Base-by-base conservation (phyloP, 2,113 vertebrate genomes). In the Peromyscus polionotus region DNA sequence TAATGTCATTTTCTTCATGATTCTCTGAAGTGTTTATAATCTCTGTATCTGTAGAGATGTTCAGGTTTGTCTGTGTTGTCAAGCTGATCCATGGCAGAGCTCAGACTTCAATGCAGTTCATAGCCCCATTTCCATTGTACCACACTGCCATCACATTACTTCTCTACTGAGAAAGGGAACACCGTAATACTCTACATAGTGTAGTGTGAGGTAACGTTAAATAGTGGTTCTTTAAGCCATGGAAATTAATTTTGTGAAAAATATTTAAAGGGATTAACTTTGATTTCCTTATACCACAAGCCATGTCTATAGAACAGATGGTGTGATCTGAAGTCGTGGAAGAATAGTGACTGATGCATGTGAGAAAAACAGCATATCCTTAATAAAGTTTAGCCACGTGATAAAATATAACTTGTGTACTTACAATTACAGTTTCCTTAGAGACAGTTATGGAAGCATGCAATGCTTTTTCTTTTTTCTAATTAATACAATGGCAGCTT, bases 271-370 rank as follows among this genome's bases (percentile, higher is more conserved):
- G 87, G 33, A 83, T 42, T 97, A 68, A 92, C 31, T 67, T 48
- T 91, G 10, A 86, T 28, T 94, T 94, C 28, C 13, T 77, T 22
- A 42, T 54, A 61, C 76, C 28, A 39, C 39, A 95, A 36, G 22
- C 86, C 3, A 10, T 83, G 31, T 88, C 67, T 54, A 8, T 83
- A 31, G 70, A 10, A 70, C 67, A 75, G 81, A 94, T 67, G 22
- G 83, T 95, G 4, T 93, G 39, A 83, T 68, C 5, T 61, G 48
- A 96, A 54, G 79, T 95, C 42, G 89, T 73, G 12, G 42, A 91
- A 93, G 26, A 61, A 75, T 33, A 68, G 9, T 93, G 61, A 94
- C 51, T 75, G 45, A 63, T 93, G 1, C 39, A 84, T 75, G 22
- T 81, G 72, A 88, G 87, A 86, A 86, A 42, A 33, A 93, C n/a